Evolutionary conservation across 2,888 invertebrate genomes (phyloP), one percentile per base, ranked within the genome.

Genomic region (Aporophyla lueneburgensis): DNA sequence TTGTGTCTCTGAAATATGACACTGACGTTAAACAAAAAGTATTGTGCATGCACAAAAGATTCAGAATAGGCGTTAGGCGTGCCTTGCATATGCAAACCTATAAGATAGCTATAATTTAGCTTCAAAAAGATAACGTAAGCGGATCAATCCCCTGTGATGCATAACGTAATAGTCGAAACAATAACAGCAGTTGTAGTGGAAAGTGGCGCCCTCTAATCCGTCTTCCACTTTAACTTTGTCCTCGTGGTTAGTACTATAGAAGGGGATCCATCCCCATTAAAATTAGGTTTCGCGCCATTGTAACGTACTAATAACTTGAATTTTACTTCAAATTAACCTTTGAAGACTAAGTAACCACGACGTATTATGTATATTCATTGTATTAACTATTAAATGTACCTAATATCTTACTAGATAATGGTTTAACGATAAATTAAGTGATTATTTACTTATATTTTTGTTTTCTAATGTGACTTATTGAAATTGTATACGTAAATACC

Each of bases 191-290:
- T 74, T 65, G 51, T 70, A 59, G 62, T 72, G 40, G 33, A 71
- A 75, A 81, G 88, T 88, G 87, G 87, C 87, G 85, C 87, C 87
- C 80, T 82, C 88, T 88, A 24, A 46, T 66, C 59, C 62, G 61
- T 76, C 46, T 78, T 69, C 56, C 58, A 69, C 65, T 27, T 66
- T 51, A 66, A 14, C 67, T 73, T 61, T 80, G 74, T 77, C 81
- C 75, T 87, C 86, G 72, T 86, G 79, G 81, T 79, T 74, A 58
- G 73, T 65, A 62, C 43, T 76, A 68, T 62, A 77, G 53, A 74
- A 71, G 71, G 53, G 71, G 21, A 58, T 51, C 2, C 19, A 56
- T 24, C 14, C 40, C 19, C n/a, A 76, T 72, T 73, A 58, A 33
- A 80, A 74, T 67, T 59, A 59, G 43, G 40, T 58, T 71, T 71